Evolutionary conservation across 1,140 invertebrate genomes (phyloP).

Genomic region (Spodoptera frugiperda): DNA sequence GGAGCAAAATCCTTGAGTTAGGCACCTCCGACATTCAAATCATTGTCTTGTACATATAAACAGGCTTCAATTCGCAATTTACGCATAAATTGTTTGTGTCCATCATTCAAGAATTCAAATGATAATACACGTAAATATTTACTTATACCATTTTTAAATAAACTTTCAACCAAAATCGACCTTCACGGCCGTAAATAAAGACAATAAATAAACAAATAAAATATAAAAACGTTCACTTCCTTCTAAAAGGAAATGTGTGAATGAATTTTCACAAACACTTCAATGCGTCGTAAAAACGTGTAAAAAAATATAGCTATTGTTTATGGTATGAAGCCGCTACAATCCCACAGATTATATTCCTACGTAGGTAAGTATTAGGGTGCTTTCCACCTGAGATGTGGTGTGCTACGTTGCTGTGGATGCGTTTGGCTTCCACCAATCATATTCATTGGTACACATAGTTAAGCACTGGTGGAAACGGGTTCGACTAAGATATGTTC

Average conservation of each 20-base stretch:
- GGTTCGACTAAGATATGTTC: too few species aligned
- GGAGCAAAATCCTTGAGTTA: too few species aligned
- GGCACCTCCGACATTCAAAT: neutral
- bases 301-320: constrained; percentile 28
- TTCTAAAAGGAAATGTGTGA: constrained; percentile 15
- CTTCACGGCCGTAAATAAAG: constrained; percentile 20
- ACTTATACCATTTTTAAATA: neutral
- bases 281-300: neutral
- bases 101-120: neutral
- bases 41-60: neutral
- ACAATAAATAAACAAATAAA: constrained; percentile 15
- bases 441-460: too few species aligned
- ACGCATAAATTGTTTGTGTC: neutral
- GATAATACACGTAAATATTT: constrained; percentile 38
- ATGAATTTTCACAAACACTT: constrained; percentile 11
- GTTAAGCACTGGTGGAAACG: too few species aligned
- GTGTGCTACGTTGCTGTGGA: too few species aligned
- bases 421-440: too few species aligned
- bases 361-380: neutral
- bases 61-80: neutral
- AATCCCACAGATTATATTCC: constrained; percentile 3
- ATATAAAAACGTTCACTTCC: constrained; percentile 4
- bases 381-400: too few species aligned
- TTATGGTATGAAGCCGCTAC: neutral
- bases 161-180: constrained; percentile 9